Conservation (phyloP, 1,140 invertebrate genomes). For the Cryptotermes secundus region DNA sequence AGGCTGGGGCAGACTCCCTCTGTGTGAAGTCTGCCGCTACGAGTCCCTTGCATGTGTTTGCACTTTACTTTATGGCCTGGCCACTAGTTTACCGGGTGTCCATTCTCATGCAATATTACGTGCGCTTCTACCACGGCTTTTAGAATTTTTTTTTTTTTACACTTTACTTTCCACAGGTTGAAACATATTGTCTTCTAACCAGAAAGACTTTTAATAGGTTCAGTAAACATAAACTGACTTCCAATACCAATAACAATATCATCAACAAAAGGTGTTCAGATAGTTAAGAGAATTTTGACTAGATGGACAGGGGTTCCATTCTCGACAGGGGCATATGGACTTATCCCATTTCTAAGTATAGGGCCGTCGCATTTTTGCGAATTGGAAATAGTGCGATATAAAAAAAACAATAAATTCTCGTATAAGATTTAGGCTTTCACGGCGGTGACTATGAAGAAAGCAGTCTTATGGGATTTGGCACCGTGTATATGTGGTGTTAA, state of each 20-base stretch:
- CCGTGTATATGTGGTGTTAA: too few relatives aligned
- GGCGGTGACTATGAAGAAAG: too few relatives aligned
- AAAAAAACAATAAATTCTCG: too few relatives aligned
- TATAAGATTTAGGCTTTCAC: too few relatives aligned
- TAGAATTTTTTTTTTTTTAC: neutral
- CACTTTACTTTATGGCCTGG: conserved; percentile 14
- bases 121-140: neutral
- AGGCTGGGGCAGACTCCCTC: neutral
- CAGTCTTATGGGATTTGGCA: too few relatives aligned
- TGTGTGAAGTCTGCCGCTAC: neutral
- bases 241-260: neutral
- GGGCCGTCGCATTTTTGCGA: too few relatives aligned
- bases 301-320: too few relatives aligned
- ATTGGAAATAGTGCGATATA: too few relatives aligned
- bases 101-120: neutral
- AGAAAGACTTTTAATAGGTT: neutral
- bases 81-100: neutral
- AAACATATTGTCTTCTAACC: neutral
- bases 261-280: neutral
- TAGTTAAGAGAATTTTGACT: neutral
- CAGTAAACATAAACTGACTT: neutral
- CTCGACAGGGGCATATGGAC: too few relatives aligned
- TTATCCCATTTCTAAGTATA: too few relatives aligned
- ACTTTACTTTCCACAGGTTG: neutral
- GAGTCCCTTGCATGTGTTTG: conserved; percentile 1